Evolutionary conservation across 2,113 vertebrate genomes (phyloP).

Genomic region (Antechinus flavipes): DNA sequence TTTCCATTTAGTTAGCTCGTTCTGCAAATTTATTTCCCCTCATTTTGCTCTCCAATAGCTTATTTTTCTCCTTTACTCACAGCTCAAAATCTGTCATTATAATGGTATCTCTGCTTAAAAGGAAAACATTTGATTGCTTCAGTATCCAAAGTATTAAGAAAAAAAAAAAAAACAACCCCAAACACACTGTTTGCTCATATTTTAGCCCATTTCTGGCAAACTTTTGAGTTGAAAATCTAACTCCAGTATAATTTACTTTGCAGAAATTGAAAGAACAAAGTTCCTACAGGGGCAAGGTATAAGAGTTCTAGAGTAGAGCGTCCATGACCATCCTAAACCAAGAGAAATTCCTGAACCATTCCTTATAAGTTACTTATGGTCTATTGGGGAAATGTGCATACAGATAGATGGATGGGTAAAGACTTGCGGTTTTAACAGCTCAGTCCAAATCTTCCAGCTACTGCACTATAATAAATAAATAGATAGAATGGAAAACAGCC

Average conservation of each 20-base stretch:
- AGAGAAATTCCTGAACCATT: not conserved
- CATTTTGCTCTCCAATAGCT: constrained; percentile 39
- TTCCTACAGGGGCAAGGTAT: not conserved
- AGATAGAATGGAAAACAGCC: not conserved
- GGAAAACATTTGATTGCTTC: constrained; percentile 54
- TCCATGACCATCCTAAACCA: not conserved
- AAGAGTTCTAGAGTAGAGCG: not conserved
- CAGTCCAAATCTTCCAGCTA: constrained; percentile 9
- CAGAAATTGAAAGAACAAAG: not conserved
- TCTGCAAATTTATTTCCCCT: constrained; percentile 68
- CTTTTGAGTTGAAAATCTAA: constrained; percentile 45
- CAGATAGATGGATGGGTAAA: not conserved
- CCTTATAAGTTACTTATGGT: not conserved
- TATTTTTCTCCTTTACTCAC: constrained; percentile 64
- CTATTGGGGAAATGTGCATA: not conserved
- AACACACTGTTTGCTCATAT: constrained; percentile 47
- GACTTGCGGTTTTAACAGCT: not conserved
- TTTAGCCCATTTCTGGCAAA: constrained; percentile 17
- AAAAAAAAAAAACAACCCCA: constrained; percentile 35
- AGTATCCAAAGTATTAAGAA: constrained; percentile 58
- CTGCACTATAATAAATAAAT: constrained; percentile 31
- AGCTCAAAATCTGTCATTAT: constrained; percentile 40
- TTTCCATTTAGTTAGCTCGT: constrained; percentile 64
- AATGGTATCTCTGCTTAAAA: constrained; percentile 55
- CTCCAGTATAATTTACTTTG: constrained; percentile 22